Evolutionary conservation across 37 sponge, comb jelly and placozoan species (phyloP), one percentile per base, ranked within the genome.

Genomic region (Diacarnus erythraeanus): DNA sequence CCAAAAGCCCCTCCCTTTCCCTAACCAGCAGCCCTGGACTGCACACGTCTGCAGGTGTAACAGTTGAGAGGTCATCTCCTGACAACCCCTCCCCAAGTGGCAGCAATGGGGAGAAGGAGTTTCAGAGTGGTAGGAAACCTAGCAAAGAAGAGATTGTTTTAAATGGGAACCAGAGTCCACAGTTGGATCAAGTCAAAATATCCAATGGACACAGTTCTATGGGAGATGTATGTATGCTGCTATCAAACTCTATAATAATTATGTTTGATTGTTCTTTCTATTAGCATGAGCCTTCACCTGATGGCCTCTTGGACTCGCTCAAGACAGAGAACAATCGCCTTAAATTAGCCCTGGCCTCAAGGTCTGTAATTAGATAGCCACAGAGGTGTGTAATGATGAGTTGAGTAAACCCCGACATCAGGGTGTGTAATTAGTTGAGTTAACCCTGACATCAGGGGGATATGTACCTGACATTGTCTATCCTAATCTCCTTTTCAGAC

Each of bases 261-360:
- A 6, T 47, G 10, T 47, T 47, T 47, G 10, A 15, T 47, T 47
- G 6, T 6, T 65, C 66, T 30, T 35, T 30, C 66, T 65, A 25
- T 60, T 30, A 65, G 66, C 17, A 2, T 65, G 66, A 65, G 33
- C 35, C 2, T 10, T 68, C 80, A 21, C 33, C 61, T 5, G 83
- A 86, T n/a, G 60, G 58, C 0, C 88, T 88, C 33, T 51, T 92
- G 3, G 80, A 84, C 42, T 34, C 69, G 18, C 72, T 86, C 23
- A 86, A 76, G 38, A 64, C 79, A 38, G 94, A 94, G 66, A 94
- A 90, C 59, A 86, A 70, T 42, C 54, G 72, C 40, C 79, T 94
- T 10, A 94, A 94, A 74, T 54, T 71, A 27, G 94, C 94, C 42
- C 87, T 94, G 63, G 90, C 90, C 33, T 78, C 74, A 38, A 92